These are phyloP conservation scores for Bradypodion ventrale DNA, from an alignment of 2,797 vertebrate genomes.

Conservation along the genomic window DNA sequence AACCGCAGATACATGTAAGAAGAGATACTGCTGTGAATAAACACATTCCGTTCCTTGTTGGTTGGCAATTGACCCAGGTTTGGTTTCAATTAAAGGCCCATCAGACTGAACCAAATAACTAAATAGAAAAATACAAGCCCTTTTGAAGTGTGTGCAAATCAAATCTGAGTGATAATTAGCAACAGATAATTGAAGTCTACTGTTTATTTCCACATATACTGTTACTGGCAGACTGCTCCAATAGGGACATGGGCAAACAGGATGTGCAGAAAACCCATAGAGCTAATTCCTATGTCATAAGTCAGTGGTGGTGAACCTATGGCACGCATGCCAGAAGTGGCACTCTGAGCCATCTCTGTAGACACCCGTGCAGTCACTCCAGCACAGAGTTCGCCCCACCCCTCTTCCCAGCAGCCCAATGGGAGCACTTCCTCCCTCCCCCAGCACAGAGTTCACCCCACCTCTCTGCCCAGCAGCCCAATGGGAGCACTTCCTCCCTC, in stretches of 20 bases:
- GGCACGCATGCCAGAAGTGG: too few species aligned
- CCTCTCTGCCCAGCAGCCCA: too few species aligned
- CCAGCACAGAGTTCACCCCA: too few species aligned
- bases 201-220: slow-evolving; percentile 27
- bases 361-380: too few species aligned
- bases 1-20: slow-evolving; percentile 37
- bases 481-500: too few species aligned
- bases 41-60: slow-evolving; percentile 61
- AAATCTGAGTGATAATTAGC: slow-evolving; percentile 75
- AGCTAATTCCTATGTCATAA: background rate
- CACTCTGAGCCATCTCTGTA: too few species aligned
- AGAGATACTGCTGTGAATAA: slow-evolving; percentile 51
- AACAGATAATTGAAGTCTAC: slow-evolving; percentile 69
- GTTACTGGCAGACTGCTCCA: slow-evolving; percentile 24
- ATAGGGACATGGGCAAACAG: background rate
- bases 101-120: slow-evolving; percentile 68
- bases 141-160: slow-evolving; percentile 78
- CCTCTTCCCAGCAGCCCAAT: too few species aligned
- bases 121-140: slow-evolving; percentile 64
- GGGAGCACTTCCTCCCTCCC: too few species aligned
- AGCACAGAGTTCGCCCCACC: too few species aligned
- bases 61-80: slow-evolving; percentile 64
- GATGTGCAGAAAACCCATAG: background rate
- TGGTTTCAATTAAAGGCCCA: slow-evolving; percentile 77
- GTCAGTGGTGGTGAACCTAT: too few species aligned